These are phyloP conservation scores for Meteorus sp. DNA, from an alignment of 1,140 invertebrate genomes.

Conservation along the genomic window DNA sequence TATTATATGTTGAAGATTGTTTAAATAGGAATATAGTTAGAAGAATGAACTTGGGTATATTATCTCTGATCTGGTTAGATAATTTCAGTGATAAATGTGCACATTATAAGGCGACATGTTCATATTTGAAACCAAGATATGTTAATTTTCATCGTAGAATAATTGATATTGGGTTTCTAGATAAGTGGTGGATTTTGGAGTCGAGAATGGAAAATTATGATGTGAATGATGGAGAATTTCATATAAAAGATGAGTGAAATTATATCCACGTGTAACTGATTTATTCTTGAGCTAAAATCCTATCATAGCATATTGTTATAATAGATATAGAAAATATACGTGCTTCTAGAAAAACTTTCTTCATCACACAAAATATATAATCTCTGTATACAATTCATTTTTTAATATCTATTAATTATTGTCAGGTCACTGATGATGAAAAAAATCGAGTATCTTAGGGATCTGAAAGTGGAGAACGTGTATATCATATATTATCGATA, in stretches of 20 bases:
- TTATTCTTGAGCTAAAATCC: not conserved
- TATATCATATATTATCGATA: no score
- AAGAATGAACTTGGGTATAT: conserved; percentile 67
- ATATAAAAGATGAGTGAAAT: conserved; percentile 8
- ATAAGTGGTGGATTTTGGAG: conserved; percentile 44
- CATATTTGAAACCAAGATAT: conserved; percentile 68
- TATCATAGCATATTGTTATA: not conserved
- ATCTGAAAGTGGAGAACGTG: no score
- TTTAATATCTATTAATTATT: no score
- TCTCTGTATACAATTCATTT: no score
- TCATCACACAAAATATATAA: not conserved
- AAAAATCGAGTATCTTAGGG: no score
- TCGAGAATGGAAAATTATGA: conserved; percentile 43
- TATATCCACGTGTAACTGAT: conserved; percentile 8
- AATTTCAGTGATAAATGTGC: conserved; percentile 68
- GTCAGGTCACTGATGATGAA: no score
- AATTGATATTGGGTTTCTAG: conserved; percentile 77
- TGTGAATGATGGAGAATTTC: conserved; percentile 39
- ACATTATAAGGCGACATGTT: conserved; percentile 72
- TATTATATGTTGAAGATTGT: conserved; percentile 66
- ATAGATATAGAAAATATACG: not conserved
- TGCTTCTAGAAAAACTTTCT: no score
- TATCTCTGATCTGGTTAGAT: conserved; percentile 76
- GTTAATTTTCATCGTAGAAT: conserved; percentile 66
- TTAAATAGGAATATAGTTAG: conserved; percentile 70